Evolutionary conservation across 1,140 invertebrate species (phyloP), one percentile per base, ranked within the genome.

Genomic region (Ctenoplectra terminalis): DNA sequence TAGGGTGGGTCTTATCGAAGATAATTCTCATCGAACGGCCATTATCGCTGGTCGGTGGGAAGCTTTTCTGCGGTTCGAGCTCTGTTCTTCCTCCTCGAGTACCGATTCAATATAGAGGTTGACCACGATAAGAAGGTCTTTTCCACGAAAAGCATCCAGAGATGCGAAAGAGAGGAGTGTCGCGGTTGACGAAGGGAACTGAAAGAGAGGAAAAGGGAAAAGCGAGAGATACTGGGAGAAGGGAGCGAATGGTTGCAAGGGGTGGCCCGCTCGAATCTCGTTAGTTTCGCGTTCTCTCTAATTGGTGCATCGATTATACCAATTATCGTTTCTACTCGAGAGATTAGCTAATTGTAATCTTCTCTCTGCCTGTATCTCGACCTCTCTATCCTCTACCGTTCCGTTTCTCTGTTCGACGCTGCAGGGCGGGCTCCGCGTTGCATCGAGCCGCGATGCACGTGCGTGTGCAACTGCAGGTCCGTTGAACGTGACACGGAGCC

Each of bases 291-390:
- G 77, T 87, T 64, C 82, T 82, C 84, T 90, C 85, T 90, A 90
- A 90, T 90, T 90, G 84, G 87, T 86, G 88, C 90, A 91, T 91
- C 90, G 90, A 92, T 92, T 91, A 90, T 90, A 89, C 87, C 89
- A 90, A 92, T 91, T 92, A 91, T 88, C 87, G 89, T 89, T 88
- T 91, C 87, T 88, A 87, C 85, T 86, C 85, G 84, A 83, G 88
- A 92, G 90, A 91, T 91, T 91, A 91, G 90, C 89, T 90, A 90
- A 92, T 91, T 92, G 90, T 87, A 54, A 86, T 46, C 76, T 64
- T 84, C 71, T 83, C 81, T 74, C 77, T 82, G 78, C 34, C 54
- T 46, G 37, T 71, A 26, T 73, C 67, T 52, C 50, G 54, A 76
- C 13, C 77, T 76, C 58, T 75, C 78, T 77, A 56, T 81, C 76